Base-by-base conservation (phyloP, 2,797 vertebrate genomes). In the Rhadinocentrus ornatus region DNA sequence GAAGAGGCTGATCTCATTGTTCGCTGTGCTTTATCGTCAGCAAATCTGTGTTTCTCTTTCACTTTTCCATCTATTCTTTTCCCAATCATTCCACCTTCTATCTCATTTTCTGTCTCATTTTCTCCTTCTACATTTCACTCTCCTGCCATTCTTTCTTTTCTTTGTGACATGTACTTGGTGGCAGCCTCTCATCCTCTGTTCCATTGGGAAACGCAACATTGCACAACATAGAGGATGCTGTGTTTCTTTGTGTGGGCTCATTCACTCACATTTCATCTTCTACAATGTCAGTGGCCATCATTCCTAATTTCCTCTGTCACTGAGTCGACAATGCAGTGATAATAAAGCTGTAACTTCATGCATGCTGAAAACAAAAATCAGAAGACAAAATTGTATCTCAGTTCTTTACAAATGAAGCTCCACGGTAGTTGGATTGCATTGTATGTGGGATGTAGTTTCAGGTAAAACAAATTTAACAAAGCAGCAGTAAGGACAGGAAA, bases 231-330 rank as follows among this genome's bases (percentile, higher is more conserved):
- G 69, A 34, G 55, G 60, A 64, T 39, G 75, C 64, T 46, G 66
- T 20, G 48, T 70, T 67, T 86, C 34, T 63, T 50, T 69, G 54
- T 76, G 52, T 60, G 69, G 52, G 71, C 81, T 88, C 58, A 78
- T 87, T 86, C 66, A 6, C 71, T 88, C 79, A 76, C 76, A 73
- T 89, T 83, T 73, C 87, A 89, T 93, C 82, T 89, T 83, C 73
- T 66, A 55, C 78, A 68, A 46, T 87, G 86, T 76, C 82, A 85
- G 73, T 66, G 75, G 73, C 80, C 76, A 78, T 89, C 83, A 84
- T 74, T 88, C 68, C 70, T 67, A 61, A 81, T 84, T 78, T 78
- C 55, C 59, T 68, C 68, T 41, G 66, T 78, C 66, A 63, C 34
- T 66, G 66, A 32, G n/a, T 68, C 82, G 83, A 85, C 77, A 82